A percentile compares a stretch with the other conserved stretches of the same genome.
Conservation (phyloP, 2,113 vertebrate genomes). For the Bostrychus sinensis region DNA sequence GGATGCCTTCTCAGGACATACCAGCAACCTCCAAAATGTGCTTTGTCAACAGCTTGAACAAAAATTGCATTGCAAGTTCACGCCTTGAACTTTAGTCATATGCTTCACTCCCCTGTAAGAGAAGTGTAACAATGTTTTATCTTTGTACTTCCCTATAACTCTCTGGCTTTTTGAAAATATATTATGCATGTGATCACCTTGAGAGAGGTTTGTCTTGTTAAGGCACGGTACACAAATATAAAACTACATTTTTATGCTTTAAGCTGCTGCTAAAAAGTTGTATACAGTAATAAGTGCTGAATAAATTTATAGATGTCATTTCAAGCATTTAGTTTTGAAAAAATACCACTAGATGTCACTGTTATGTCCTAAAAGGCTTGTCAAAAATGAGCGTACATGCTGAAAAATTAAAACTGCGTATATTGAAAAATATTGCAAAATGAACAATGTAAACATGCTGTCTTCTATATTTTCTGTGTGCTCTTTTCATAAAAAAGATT, state of each 20-base stretch:
- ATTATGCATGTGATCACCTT: slow-evolving; percentile 40
- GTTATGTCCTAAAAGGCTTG: slow-evolving; percentile 34
- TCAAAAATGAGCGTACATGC: background rate
- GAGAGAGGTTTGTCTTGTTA: slow-evolving; percentile 55
- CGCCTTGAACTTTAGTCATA: slow-evolving; percentile 18
- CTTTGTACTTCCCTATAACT: background rate
- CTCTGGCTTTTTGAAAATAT: background rate
- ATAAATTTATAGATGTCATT: slow-evolving; percentile 45
- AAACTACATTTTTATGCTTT: slow-evolving; percentile 12
- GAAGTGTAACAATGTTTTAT: background rate
- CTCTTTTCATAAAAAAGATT: slow-evolving; percentile 4
- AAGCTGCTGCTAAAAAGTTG: slow-evolving; percentile 17
- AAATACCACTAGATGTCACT: slow-evolving; percentile 68
- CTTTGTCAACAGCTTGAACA: slow-evolving; percentile 32
- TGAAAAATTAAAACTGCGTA: background rate
- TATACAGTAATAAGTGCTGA: slow-evolving; percentile 47
- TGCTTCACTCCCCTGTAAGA: background rate
- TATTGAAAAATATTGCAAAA: slow-evolving; percentile 15
- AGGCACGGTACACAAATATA: slow-evolving; percentile 24
- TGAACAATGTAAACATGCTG: slow-evolving; percentile 46
- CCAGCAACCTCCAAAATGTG: slow-evolving; percentile 32
- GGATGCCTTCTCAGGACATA: slow-evolving; percentile 40
- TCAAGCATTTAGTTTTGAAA: slow-evolving; percentile 28
- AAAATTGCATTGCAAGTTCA: slow-evolving; percentile 21
- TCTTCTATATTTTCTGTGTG: slow-evolving; percentile 19